These are phyloP conservation scores for Pontoporia blainvillei DNA, from an alignment of 2,113 vertebrate genomes.

Conservation along the genomic window DNA sequence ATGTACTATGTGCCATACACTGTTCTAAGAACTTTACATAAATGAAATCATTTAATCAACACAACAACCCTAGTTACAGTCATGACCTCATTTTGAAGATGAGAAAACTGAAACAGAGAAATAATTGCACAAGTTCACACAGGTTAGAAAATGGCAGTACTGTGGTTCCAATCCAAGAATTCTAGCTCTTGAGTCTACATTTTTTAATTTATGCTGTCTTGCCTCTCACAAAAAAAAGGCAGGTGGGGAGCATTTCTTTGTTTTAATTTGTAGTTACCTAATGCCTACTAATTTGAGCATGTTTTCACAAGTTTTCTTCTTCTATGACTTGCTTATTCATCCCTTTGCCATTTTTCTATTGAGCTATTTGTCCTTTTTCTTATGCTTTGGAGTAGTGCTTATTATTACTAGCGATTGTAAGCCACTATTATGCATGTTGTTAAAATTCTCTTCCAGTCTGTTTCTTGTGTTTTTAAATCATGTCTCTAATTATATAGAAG, in stretches of 20 bases:
- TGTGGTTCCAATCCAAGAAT: neutral
- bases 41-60: neutral
- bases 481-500: neutral
- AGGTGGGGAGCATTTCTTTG: neutral
- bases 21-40: neutral
- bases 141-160: neutral
- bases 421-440: neutral
- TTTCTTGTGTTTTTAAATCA: conserved; percentile 4
- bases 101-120: neutral
- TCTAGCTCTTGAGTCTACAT: neutral
- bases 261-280: neutral
- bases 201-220: neutral
- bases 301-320: conserved; percentile 2
- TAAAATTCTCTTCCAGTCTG: neutral
- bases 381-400: neutral
- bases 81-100: neutral
- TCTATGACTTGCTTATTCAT: neutral
- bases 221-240: neutral
- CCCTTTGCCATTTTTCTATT: neutral
- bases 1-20: neutral
- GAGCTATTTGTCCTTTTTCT: neutral
- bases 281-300: neutral
- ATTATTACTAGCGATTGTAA: neutral
- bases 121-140: neutral
- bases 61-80: neutral